A percentile compares a stretch with the other conserved stretches of the same genome.
Conservation (phyloP, 2,113 vertebrate species). For the Numenius arquata region DNA sequence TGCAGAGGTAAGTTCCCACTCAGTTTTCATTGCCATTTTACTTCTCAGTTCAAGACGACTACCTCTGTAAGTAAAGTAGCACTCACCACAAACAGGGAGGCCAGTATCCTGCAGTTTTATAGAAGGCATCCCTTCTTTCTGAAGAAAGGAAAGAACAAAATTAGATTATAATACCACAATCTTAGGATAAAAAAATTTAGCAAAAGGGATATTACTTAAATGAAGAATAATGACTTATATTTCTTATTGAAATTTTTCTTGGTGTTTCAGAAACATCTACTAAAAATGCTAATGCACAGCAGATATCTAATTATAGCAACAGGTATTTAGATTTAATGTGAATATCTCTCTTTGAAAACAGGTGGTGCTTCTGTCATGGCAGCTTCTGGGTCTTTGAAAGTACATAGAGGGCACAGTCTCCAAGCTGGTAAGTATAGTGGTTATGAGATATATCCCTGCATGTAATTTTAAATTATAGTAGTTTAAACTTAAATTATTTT, state of each 20-base stretch:
- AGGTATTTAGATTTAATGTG: not conserved
- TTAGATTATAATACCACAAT: not conserved
- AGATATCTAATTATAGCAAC: not conserved
- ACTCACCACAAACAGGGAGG: not conserved
- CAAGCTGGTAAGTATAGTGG: slow-evolving; percentile 45
- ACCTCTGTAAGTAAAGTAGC: not conserved
- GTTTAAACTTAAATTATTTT: not conserved
- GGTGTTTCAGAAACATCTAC: not conserved
- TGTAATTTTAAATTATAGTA: not conserved
- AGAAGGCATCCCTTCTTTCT: not conserved
- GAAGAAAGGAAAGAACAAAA: not conserved
- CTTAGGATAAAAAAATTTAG: not conserved
- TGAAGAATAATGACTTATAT: not conserved
- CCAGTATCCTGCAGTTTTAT: not conserved
- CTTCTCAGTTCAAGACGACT: not conserved
- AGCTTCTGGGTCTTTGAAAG: slow-evolving; percentile 61
- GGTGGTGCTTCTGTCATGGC: slow-evolving; percentile 55
- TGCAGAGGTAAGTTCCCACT: not conserved
- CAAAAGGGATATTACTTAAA: not conserved
- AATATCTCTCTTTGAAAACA: slow-evolving; percentile 16
- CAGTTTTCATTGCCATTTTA: not conserved
- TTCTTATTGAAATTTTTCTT: not conserved
- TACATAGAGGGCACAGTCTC: slow-evolving; percentile 42
- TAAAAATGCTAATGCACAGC: not conserved
- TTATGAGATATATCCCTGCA: not conserved